Conservation (phyloP, 1,140 invertebrate species). For the Ceratina calcarata region DNA sequence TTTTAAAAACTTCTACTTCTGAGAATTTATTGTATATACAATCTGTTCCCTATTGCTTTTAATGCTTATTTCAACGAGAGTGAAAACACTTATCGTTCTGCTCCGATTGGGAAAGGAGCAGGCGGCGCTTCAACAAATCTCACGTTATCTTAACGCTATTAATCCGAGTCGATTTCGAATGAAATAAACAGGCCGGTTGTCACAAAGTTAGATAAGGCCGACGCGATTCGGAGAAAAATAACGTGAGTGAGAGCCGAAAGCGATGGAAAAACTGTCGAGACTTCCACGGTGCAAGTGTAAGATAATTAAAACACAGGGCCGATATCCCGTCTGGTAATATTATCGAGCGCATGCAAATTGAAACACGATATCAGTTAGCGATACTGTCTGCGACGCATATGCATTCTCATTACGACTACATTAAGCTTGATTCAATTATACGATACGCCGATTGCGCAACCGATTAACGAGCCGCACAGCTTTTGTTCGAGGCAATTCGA, state of each 20-base stretch:
- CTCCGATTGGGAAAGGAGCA: neutral
- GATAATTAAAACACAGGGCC: conserved; percentile 33
- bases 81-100: neutral
- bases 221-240: no score
- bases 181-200: neutral
- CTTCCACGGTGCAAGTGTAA: neutral
- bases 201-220: neutral
- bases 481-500: neutral
- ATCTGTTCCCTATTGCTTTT: no score
- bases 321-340: conserved; percentile 34
- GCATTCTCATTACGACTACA: conserved; percentile 42
- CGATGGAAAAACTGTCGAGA: neutral
- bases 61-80: neutral
- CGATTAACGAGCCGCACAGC: neutral
- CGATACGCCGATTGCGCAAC: conserved; percentile 43
- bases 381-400: conserved; percentile 39
- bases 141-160: neutral
- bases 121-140: neutral
- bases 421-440: conserved; percentile 48
- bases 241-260: no score
- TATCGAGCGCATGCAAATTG: conserved; percentile 47
- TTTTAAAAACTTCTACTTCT: no score
- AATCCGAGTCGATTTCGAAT: conserved; percentile 1
- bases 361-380: conserved; percentile 47
- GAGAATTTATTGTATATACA: no score